Base-by-base conservation (phyloP, 2,797 vertebrate species). In the Mallotus villosus region DNA sequence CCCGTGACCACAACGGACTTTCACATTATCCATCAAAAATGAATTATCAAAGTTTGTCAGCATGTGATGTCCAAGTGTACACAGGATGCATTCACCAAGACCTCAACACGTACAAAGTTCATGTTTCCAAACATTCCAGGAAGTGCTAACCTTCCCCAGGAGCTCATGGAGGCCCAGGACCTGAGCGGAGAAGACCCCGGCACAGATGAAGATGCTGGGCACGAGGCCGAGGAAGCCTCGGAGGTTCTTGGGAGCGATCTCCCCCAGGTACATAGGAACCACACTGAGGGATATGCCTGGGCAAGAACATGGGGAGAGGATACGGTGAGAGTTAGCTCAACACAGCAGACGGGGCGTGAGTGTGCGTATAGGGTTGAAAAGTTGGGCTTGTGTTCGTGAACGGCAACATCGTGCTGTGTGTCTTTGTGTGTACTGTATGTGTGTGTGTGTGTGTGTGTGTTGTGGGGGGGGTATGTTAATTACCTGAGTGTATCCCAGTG, bases 221-320 rank as follows among this genome's bases (percentile, higher is more conserved):
- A 97, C 77, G 0, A 97, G 92, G 37, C 95, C 94, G 72, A 97
- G 86, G 82, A 96, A 95, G 12, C 96, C 96, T 19, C 95, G 85
- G 29, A 96, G 85, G 81, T 95, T 96, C 83, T 96, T 96, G 0
- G 95, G 95, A 1, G 96, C 92, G 0, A 97, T 95, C 89, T 97
- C 96, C 64, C 96, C 96, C 53, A 97, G 83, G 84, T 97, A 97
- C 93, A 97, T 97, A 0, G 96, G 96, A 21, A 97, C 94, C 4
- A 95, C 95, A 0, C 95, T 96, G 7, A 97, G 88, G 73, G 94
- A 94, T 76, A 97, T 95, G 5, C 96, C 96, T 96, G 81, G 1
- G 21, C 64, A 49, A n/a, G 24, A 53, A 24, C 4, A 63, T 7
- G 51, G 51, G 2, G 49, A 51, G 17, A 51, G 49, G 34, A 8